Base-by-base conservation (phyloP, 2,888 invertebrate genomes). In the Dynastes maya region DNA sequence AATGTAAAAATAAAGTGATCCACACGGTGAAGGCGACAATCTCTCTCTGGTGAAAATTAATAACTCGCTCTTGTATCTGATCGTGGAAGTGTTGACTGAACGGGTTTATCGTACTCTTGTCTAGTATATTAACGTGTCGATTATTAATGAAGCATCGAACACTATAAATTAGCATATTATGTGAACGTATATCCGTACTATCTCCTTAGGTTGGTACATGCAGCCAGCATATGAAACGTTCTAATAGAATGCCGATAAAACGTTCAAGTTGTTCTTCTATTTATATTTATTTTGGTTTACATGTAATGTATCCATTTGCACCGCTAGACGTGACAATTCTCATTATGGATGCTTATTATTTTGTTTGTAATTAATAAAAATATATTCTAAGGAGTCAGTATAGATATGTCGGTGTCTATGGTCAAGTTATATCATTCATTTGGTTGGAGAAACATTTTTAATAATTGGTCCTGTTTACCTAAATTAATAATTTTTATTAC, bases 51-150 rank as follows among this genome's bases (percentile, higher is more conserved):
- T 76, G 78, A 78, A 81, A 78, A 80, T 81, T 81, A 80, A 81
- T 81, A 81, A 80, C 79, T 77, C 78, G 80, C 71, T 76, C 76
- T 67, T 76, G 70, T 80, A 81, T 80, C 78, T 75, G 81, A 81
- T 81, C 76, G 61, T 78, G 71, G 79, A 82, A 80, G 82, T 81
- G 82, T 82, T 81, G 81, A 81, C 79, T 79, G 78, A 81, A 81
- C 82, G 76, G 70, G 76, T 81, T 82, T 79, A 79, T 79, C 78
- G 68, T 79, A 77, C 67, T 78, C 77, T 65, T 82, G 80, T 82
- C 82, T 81, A 27, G 80, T 80, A 81, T 83, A 83, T 83, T 83
- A 84, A 83, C 83, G 83, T 82, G 83, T 77, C 68, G 68, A 65
- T 77, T 77, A 77, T 77, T 77, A 77, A 77, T 77, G 76, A 67